Percentiles rank a stretch among this genome's conserved stretches.
Conservation (phyloP, 2,888 invertebrate genomes). For the Calameuta filiformis region DNA sequence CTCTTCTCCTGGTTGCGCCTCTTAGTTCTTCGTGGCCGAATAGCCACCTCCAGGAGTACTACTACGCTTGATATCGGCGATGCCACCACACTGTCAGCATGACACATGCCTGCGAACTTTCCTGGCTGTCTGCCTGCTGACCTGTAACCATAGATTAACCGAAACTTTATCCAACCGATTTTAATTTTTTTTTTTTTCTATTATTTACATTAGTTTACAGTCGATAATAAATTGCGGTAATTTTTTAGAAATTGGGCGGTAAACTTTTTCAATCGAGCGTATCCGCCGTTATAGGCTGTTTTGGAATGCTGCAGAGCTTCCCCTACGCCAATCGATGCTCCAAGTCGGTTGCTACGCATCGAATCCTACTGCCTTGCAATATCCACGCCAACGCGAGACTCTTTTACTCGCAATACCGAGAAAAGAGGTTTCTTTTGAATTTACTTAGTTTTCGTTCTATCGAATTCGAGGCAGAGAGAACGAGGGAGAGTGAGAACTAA, state of each 20-base stretch:
- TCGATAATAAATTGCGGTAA: not conserved
- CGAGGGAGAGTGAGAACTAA: not conserved
- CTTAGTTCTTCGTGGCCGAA: constrained; percentile 17
- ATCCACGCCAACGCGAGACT: not conserved
- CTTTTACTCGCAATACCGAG: not conserved
- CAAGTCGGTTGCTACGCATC: not conserved
- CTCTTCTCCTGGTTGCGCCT: not conserved
- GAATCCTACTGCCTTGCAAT: not conserved
- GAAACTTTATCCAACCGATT: not conserved
- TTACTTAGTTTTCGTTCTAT: not conserved
- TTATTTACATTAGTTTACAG: not conserved
- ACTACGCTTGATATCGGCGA: constrained; percentile 21
- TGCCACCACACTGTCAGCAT: constrained; percentile 22
- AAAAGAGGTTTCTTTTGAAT: not conserved
- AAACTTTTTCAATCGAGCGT: not conserved
- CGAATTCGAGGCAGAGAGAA: not conserved
- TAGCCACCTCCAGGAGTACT: constrained; percentile 21
- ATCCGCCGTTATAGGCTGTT: not conserved
- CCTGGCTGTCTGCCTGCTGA: not conserved
- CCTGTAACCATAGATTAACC: not conserved
- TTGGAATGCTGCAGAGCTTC: not conserved
- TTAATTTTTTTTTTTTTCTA: not conserved
- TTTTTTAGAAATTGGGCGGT: not conserved
- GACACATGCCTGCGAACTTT: constrained; percentile 18
- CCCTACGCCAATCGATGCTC: not conserved